Evolutionary conservation across 2,113 vertebrate species (phyloP).

Genomic region (Chaetops frenatus): DNA sequence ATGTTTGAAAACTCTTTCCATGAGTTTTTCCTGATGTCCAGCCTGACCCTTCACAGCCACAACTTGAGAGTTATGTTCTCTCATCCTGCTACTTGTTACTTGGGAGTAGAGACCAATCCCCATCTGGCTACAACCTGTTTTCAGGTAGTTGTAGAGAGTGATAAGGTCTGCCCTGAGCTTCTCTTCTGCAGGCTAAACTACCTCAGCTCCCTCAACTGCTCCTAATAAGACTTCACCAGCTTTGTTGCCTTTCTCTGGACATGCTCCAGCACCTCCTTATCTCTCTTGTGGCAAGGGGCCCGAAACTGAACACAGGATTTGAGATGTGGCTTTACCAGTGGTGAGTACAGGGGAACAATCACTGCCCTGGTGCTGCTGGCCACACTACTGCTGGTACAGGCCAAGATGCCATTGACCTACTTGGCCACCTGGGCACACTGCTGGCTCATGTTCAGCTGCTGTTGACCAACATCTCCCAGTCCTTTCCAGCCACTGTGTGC

Average conservation of each 20-base stretch:
- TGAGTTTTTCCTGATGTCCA: background rate
- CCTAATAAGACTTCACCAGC: background rate
- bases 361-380: background rate
- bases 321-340: fast-evolving
- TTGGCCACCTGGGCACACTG: background rate
- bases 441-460: background rate
- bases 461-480: background rate
- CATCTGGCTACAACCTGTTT: background rate
- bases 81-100: background rate
- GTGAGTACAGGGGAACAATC: background rate
- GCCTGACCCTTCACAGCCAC: background rate
- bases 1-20: background rate
- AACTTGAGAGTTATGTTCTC: background rate
- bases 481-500: background rate
- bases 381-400: background rate
- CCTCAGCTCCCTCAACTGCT: background rate
- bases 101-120: background rate
- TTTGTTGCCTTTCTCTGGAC: background rate
- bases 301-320: background rate
- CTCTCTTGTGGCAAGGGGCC: background rate
- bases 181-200: background rate
- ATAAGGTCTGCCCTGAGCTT: background rate
- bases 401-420: background rate
- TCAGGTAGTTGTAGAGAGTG: background rate
- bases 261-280: background rate